These are phyloP conservation scores for Macrotus californicus DNA, from an alignment of 2,113 vertebrate genomes.

Conservation along the genomic window DNA sequence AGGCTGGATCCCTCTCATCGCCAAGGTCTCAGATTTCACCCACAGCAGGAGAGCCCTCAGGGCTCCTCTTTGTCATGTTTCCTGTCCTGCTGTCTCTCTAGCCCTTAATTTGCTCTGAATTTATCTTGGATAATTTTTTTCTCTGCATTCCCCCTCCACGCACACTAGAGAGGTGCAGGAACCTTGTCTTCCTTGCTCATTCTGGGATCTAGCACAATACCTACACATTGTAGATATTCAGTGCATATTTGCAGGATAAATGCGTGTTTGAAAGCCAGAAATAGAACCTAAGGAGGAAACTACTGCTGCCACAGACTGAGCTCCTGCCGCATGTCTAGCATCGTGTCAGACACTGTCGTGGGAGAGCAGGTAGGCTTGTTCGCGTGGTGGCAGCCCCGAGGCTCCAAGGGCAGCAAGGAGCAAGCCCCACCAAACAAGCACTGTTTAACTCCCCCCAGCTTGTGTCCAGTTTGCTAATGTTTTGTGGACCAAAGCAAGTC, in stretches of 20 bases:
- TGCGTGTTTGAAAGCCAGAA: neutral
- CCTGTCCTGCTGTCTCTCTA: neutral
- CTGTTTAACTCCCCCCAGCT: no score
- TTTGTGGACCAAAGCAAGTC: neutral
- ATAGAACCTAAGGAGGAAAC: neutral
- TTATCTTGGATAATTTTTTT: neutral
- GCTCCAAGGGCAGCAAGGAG: neutral
- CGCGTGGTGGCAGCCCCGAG: no score
- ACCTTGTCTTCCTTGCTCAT: neutral
- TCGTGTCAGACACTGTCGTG: neutral
- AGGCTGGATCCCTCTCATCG: neutral
- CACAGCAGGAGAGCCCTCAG: neutral
- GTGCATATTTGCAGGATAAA: no score
- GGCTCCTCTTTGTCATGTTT: accelerated
- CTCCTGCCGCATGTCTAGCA: neutral
- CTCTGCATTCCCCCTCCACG: no score
- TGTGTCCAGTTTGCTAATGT: neutral
- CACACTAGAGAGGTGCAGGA: no score
- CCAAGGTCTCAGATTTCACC: neutral
- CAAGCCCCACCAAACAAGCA: neutral
- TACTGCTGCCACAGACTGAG: neutral
- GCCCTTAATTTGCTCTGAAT: neutral
- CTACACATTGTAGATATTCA: accelerated
- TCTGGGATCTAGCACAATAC: neutral
- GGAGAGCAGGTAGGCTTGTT: neutral